Evolutionary conservation across 2,888 invertebrate genomes (phyloP).

Genomic region (Saturnia pavonia): DNA sequence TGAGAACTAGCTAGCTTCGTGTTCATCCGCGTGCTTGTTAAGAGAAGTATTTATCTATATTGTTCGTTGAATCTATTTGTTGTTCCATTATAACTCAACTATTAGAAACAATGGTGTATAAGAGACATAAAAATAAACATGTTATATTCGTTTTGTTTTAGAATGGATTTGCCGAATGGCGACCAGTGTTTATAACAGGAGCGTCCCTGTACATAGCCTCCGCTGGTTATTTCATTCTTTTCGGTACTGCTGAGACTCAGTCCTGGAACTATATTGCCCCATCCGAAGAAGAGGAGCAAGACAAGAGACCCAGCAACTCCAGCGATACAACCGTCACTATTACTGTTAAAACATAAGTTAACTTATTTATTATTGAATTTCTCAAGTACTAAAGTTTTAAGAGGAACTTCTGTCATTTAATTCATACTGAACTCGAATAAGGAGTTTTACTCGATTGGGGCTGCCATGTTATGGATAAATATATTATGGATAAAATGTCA

Average conservation of each 20-base stretch:
- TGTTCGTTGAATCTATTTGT: too few species aligned
- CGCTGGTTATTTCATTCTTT: conserved; percentile 85
- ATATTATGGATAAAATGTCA: conserved; percentile 11
- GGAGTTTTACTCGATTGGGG: not conserved
- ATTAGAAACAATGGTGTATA: not conserved
- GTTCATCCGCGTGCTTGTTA: too few species aligned
- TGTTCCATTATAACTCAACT: too few species aligned
- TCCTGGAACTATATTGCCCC: conserved; percentile 84
- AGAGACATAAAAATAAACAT: not conserved
- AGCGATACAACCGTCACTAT: conserved; percentile 64
- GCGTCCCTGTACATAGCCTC: conserved; percentile 86
- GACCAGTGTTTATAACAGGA: conserved; percentile 87
- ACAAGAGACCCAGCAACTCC: conserved; percentile 53
- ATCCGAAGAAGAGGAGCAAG: conserved; percentile 51
- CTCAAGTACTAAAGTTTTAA: not conserved
- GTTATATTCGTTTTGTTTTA: conserved; percentile 57
- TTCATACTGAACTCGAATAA: not conserved
- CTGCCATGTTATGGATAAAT: too few species aligned
- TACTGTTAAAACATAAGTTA: conserved; percentile 58
- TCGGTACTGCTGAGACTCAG: conserved; percentile 87
- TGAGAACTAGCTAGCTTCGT: too few species aligned
- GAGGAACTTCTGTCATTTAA: not conserved
- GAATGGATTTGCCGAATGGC: conserved; percentile 90
- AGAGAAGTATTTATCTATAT: too few species aligned
- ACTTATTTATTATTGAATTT: not conserved